These are phyloP conservation scores for Zophobas morio DNA, from an alignment of 1,140 invertebrate species.

Conservation along the genomic window DNA sequence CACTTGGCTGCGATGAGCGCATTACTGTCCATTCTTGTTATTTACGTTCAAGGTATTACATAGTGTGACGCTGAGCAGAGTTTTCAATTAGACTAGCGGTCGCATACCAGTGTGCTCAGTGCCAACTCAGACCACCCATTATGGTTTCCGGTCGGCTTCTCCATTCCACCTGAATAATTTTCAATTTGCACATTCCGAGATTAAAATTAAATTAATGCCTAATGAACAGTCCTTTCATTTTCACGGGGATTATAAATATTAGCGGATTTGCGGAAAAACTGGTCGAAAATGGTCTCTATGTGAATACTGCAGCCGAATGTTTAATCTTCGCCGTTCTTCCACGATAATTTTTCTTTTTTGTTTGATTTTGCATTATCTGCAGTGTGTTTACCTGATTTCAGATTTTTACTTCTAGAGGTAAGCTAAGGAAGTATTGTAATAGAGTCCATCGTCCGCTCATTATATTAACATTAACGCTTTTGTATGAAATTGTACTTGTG, in stretches of 20 bases:
- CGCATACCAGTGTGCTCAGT: slow-evolving; percentile 51
- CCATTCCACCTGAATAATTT: slow-evolving; percentile 63
- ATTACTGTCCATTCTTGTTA: neutral
- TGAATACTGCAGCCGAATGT: neutral
- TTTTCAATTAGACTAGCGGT: slow-evolving; percentile 53
- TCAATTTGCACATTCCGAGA: slow-evolving; percentile 63
- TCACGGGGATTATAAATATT: neutral
- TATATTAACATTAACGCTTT: no score
- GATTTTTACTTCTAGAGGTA: no score
- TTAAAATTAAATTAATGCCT: slow-evolving; percentile 62
- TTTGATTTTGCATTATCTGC: no score
- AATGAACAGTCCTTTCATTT: slow-evolving; percentile 57
- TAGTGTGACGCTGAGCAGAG: slow-evolving; percentile 3
- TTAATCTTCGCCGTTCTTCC: no score
- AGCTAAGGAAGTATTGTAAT: no score
- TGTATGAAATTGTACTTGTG: no score
- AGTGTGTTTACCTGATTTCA: no score
- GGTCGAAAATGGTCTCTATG: neutral
- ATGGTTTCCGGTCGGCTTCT: slow-evolving; percentile 61
- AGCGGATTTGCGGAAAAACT: neutral
- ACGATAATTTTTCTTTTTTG: no score
- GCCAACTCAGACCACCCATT: slow-evolving; percentile 57
- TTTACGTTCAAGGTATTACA: slow-evolving; percentile 3
- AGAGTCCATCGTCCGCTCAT: no score
- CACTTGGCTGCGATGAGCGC: neutral